A percentile compares a stretch with the other conserved stretches of the same genome.
Evolutionary conservation across 2,113 vertebrate genomes (phyloP).

Genomic region (Ictalurus furcatus): DNA sequence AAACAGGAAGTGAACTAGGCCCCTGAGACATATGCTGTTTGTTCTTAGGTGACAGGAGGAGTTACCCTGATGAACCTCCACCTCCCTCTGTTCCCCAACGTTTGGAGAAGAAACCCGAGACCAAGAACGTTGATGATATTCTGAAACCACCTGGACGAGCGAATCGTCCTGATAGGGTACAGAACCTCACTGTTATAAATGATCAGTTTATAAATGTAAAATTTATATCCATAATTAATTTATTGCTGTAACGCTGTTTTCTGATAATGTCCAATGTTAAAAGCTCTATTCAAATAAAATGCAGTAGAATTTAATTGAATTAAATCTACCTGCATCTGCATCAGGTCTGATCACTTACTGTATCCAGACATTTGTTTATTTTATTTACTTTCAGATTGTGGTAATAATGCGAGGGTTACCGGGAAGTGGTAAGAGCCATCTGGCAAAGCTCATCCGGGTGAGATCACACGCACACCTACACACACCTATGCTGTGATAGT

Average conservation of each 20-base stretch:
- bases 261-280: not conserved
- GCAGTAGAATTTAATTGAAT: not conserved
- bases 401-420: conserved; percentile 98
- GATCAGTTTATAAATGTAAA: not conserved
- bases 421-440: conserved; percentile 97
- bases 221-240: not conserved
- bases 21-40: not conserved
- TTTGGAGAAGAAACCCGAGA: conserved; percentile 94
- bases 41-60: conserved; percentile 83
- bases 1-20: not conserved
- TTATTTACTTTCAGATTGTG: conserved; percentile 84
- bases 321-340: not conserved
- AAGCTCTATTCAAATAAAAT: not conserved
- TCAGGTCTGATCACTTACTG: not conserved
- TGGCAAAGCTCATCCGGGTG: conserved; percentile 96
- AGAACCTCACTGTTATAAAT: not conserved
- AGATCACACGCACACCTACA: conserved; percentile 58
- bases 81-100: conserved; percentile 77
- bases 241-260: not conserved
- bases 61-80: conserved; percentile 87
- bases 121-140: conserved; percentile 95
- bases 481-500: not conserved
- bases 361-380: not conserved
- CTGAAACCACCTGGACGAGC: conserved; percentile 90
- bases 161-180: conserved; percentile 90